Evolutionary conservation across 2,888 invertebrate genomes (phyloP).

Genomic region (Tetrapedia diversipes): DNA sequence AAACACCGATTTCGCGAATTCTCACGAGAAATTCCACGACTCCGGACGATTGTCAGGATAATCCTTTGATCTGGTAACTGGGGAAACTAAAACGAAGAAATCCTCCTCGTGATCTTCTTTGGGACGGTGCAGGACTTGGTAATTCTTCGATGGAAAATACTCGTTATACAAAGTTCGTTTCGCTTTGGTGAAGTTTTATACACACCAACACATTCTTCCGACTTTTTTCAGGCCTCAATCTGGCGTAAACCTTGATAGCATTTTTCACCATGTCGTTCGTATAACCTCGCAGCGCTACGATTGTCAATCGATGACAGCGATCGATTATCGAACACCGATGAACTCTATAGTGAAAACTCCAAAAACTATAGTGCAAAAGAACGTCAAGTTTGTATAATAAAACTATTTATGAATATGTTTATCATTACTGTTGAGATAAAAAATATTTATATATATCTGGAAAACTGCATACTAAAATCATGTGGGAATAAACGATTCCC

Average conservation of each 20-base stretch:
- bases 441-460: too few species aligned
- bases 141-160: slow-evolving; percentile 58
- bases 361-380: too few species aligned
- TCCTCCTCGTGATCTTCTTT: slow-evolving; percentile 70
- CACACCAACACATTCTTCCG: slow-evolving; percentile 55
- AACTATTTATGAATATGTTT: too few species aligned
- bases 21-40: slow-evolving; percentile 76
- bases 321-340: slow-evolving; percentile 40
- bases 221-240: slow-evolving; percentile 77
- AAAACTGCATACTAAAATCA: too few species aligned
- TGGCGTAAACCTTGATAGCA: slow-evolving; percentile 82
- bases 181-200: too few species aligned
- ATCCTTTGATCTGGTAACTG: slow-evolving; percentile 63
- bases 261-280: slow-evolving; percentile 79
- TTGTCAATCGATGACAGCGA: slow-evolving; percentile 36
- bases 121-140: slow-evolving; percentile 70
- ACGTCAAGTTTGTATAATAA: too few species aligned
- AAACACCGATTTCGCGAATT: background rate
- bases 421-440: too few species aligned
- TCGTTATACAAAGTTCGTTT: background rate
- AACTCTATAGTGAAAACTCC: too few species aligned
- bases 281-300: slow-evolving; percentile 18
- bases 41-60: slow-evolving; percentile 76
- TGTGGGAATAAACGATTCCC: too few species aligned
- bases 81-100: slow-evolving; percentile 63